Percentiles rank a stretch among this genome's conserved stretches.
These are phyloP conservation scores for Chloropsis hardwickii DNA, from an alignment of 2,113 vertebrate genomes.

Conservation along the genomic window DNA sequence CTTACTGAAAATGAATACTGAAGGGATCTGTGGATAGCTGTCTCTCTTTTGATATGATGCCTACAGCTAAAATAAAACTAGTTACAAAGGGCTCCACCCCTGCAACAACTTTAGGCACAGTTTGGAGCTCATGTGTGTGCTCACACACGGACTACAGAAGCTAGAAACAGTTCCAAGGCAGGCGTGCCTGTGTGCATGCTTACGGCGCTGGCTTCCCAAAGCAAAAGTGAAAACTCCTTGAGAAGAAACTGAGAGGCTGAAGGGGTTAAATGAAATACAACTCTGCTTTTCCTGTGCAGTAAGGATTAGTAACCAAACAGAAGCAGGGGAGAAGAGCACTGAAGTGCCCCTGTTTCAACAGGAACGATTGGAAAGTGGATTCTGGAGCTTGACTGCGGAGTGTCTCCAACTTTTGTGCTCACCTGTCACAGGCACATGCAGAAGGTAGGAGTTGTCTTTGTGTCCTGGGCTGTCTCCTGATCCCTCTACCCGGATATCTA, in stretches of 20 bases:
- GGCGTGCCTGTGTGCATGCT: not conserved
- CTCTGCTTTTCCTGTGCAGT: conserved; percentile 65
- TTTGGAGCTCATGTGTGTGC: not conserved
- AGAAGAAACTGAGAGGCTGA: conserved; percentile 3
- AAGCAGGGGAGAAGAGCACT: not conserved
- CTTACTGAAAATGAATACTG: not conserved
- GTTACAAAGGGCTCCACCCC: conserved; percentile 49
- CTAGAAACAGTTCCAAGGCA: not conserved
- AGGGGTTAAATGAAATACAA: conserved; percentile 71
- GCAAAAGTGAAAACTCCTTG: not conserved
- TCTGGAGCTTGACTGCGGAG: not conserved
- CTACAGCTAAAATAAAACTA: conserved; percentile 28
- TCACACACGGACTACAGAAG: not conserved
- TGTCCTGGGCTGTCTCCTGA: not conserved
- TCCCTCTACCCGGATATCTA: not conserved
- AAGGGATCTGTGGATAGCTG: not conserved
- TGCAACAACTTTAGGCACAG: not conserved
- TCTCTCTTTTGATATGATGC: not conserved
- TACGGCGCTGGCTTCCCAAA: not conserved
- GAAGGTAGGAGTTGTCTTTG: conserved; percentile 29
- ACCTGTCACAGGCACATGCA: not conserved
- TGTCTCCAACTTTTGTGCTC: not conserved
- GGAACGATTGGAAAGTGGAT: not conserved
- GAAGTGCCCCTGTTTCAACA: conserved; percentile 20
- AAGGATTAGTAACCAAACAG: conserved; percentile 63